These are phyloP conservation scores for Pelagia noctiluca DNA, from an alignment of 30 jellyfish, hydroid and myxozoan species.

Conservation along the genomic window DNA sequence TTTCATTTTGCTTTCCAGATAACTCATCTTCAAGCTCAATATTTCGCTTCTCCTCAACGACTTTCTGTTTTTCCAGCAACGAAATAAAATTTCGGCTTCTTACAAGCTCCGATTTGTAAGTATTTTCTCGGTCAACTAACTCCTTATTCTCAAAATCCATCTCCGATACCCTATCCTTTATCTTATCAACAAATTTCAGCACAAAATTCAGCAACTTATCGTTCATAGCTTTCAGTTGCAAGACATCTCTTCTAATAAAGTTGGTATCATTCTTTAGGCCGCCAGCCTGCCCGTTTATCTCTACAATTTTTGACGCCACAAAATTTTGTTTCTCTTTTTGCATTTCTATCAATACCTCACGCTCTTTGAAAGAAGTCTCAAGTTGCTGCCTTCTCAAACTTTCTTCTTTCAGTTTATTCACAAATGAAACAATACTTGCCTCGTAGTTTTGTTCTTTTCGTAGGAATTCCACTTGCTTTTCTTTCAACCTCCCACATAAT, in stretches of 20 bases:
- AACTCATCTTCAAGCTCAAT: constrained; percentile 6
- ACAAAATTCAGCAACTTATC: constrained; percentile 13
- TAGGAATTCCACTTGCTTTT: constrained; percentile 56
- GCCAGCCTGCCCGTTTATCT: not conserved
- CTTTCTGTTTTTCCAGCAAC: constrained; percentile 5
- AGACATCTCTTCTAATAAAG: constrained; percentile 18
- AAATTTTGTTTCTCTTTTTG: not conserved
- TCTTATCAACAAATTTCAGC: constrained; percentile 23
- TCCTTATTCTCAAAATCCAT: constrained; percentile 3
- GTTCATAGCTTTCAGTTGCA: constrained; percentile 30
- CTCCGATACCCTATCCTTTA: constrained; percentile 37
- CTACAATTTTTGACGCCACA: constrained; percentile 15
- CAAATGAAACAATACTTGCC: constrained; percentile 51
- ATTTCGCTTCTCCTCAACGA: constrained; percentile 19
- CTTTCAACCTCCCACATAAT: constrained; percentile 20
- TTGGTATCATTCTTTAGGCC: constrained; percentile 27
- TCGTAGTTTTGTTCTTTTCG: constrained; percentile 61
- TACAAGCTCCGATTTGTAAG: constrained; percentile 18
- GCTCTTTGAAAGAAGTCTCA: constrained; percentile 23
- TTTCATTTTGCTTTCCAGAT: constrained; percentile 4
- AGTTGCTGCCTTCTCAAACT: constrained; percentile 34
- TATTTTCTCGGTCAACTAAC: not conserved
- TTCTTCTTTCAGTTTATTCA: constrained; percentile 49
- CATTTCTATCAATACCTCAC: not conserved
- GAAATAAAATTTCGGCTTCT: constrained; percentile 2